Conservation (phyloP, 2,888 invertebrate species). For the Urechis unicinctus region DNA sequence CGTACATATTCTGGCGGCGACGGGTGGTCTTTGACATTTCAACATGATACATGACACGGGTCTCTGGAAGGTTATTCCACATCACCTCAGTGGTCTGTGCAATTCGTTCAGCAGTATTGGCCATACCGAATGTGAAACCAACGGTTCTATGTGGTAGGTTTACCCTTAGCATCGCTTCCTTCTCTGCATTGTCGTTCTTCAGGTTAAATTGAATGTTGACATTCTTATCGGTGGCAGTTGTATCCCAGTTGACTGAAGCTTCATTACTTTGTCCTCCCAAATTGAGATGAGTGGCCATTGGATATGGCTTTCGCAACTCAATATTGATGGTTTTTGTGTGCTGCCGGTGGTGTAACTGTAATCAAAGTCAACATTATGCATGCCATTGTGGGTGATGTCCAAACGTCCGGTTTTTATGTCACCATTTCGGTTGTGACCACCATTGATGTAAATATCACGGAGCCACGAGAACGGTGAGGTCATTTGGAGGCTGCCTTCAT, state of each 20-base stretch:
- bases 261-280: constrained; percentile 4
- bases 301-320: constrained; percentile 13
- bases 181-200: constrained; percentile 11
- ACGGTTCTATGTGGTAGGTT: constrained; percentile 7
- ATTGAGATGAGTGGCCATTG: constrained; percentile 10
- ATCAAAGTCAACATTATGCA: constrained; percentile 14
- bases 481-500: constrained; percentile 5
- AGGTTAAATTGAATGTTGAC: constrained; percentile 10
- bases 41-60: constrained; percentile 18
- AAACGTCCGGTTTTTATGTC: constrained; percentile 10
- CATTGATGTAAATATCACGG: constrained; percentile 6
- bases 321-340: constrained; percentile 1
- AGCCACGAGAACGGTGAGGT: constrained; percentile 7
- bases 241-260: constrained; percentile 35
- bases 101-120: constrained; percentile 3
- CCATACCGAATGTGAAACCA: constrained; percentile 8
- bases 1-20: constrained; percentile 20
- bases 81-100: constrained; percentile 9
- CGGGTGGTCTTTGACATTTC: constrained; percentile 13
- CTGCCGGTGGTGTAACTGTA: constrained; percentile 14
- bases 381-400: constrained; percentile 11
- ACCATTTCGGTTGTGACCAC: neutral
- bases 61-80: constrained; percentile 18
- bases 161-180: constrained; percentile 5
- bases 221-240: constrained; percentile 14